Evolutionary conservation across 2,113 vertebrate genomes (phyloP).

Genomic region (Stercorarius parasiticus): DNA sequence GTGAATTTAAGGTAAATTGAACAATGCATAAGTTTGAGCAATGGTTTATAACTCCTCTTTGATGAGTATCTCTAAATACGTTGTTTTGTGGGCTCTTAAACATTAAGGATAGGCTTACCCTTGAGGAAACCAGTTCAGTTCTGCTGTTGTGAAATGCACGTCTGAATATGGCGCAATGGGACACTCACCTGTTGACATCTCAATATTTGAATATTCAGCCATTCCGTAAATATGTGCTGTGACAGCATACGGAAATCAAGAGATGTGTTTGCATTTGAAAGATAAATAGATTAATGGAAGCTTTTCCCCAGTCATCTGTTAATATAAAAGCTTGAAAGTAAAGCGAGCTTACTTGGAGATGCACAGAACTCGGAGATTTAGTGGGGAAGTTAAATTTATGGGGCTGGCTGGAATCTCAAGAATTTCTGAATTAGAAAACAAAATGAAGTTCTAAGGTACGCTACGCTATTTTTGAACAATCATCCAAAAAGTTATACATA

Average conservation of each 20-base stretch:
- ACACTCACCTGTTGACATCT: neutral
- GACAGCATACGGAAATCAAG: neutral
- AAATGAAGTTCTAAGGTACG: neutral
- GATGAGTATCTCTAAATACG: neutral
- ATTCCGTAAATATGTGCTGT: fast-evolving
- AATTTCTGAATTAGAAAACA: neutral
- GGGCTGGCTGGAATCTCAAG: neutral
- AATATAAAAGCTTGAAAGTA: neutral
- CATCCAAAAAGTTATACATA: neutral
- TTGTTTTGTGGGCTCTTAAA: neutral
- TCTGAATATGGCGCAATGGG: neutral
- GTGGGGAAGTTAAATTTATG: neutral
- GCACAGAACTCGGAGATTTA: neutral
- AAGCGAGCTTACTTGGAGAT: neutral
- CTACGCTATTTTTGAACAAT: neutral
- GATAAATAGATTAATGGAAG: neutral
- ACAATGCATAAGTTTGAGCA: neutral
- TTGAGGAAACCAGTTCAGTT: neutral
- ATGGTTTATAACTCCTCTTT: neutral
- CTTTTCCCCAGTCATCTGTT: neutral
- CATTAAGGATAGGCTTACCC: neutral
- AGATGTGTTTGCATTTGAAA: neutral
- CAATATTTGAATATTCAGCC: neutral
- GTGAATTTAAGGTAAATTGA: neutral
- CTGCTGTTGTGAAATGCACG: neutral